Conservation (phyloP, 2,113 vertebrate genomes). For the Carlito syrichta region DNA sequence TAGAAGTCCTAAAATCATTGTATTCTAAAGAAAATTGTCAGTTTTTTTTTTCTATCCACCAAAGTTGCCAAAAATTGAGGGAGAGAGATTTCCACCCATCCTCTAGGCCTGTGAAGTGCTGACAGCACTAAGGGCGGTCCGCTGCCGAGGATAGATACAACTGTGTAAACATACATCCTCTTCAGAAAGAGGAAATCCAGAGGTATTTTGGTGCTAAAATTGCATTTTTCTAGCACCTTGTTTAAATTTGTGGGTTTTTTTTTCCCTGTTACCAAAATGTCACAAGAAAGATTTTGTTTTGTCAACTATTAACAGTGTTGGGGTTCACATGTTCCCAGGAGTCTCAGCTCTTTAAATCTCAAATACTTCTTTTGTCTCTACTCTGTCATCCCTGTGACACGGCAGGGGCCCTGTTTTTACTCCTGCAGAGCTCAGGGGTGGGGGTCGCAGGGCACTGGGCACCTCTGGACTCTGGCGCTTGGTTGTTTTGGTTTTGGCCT, state of each 20-base stretch:
- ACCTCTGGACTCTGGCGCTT: neutral
- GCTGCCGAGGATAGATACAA: neutral
- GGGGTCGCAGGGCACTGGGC: no score
- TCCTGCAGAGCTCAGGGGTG: neutral
- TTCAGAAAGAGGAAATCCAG: neutral
- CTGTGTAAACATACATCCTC: neutral
- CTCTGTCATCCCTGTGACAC: no score
- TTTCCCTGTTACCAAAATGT: neutral
- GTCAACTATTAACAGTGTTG: neutral
- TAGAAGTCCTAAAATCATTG: neutral
- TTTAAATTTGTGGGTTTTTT: neutral
- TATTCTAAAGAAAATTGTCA: neutral
- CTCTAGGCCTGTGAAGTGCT: neutral
- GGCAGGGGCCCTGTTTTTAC: neutral
- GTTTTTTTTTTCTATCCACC: slow-evolving; percentile 1
- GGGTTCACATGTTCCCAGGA: neutral
- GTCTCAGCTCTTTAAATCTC: neutral
- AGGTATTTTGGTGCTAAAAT: neutral
- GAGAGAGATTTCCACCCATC: neutral
- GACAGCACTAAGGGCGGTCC: neutral
- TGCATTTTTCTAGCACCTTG: neutral
- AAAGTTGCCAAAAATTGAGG: neutral
- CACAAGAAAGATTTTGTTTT: neutral
- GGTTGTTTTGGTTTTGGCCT: neutral
- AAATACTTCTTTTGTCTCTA: neutral